These are phyloP conservation scores for Labrus mixtus DNA, from an alignment of 2,113 vertebrate genomes.

Conservation along the genomic window DNA sequence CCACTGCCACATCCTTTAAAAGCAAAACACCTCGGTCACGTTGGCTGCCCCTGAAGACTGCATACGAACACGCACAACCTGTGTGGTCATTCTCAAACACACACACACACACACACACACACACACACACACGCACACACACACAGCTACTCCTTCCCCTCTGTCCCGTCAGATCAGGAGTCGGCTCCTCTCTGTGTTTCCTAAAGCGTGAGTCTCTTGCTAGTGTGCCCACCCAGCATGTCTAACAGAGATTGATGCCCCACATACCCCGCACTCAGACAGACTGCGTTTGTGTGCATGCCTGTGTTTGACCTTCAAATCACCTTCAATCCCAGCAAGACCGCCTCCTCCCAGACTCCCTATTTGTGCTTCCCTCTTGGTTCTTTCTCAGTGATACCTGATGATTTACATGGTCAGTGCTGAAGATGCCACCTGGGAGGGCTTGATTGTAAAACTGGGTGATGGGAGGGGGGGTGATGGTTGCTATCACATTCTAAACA, in stretches of 20 bases:
- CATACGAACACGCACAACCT: slow-evolving; percentile 26
- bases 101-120: slow-evolving; percentile 13
- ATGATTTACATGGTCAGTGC: slow-evolving; percentile 63
- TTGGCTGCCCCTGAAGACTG: slow-evolving; percentile 18
- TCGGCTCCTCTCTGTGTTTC: slow-evolving; percentile 55
- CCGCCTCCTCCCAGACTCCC: slow-evolving; percentile 27
- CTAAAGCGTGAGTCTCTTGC: slow-evolving; percentile 70
- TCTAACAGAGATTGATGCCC: slow-evolving; percentile 78
- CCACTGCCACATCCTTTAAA: slow-evolving; percentile 17
- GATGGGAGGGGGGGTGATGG: neutral
- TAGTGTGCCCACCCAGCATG: slow-evolving; percentile 66
- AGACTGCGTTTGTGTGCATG: slow-evolving; percentile 20
- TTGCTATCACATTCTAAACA: slow-evolving; percentile 39
- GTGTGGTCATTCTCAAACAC: slow-evolving; percentile 20
- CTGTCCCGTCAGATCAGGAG: slow-evolving; percentile 47
- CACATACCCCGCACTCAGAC: slow-evolving; percentile 33
- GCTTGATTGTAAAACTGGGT: neutral
- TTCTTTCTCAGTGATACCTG: slow-evolving; percentile 34
- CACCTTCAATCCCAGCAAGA: slow-evolving; percentile 35
- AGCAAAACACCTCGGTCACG: slow-evolving; percentile 38
- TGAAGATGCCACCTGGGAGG: slow-evolving; percentile 51
- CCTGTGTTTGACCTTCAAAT: slow-evolving; percentile 76
- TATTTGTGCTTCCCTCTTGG: slow-evolving; percentile 25
- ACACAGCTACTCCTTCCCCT: slow-evolving; percentile 6
- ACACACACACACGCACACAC: slow-evolving; percentile 1